Evolutionary conservation across 2,113 vertebrate genomes (phyloP), one percentile per base, ranked within the genome.

Genomic region (Meleagris gallopavo): DNA sequence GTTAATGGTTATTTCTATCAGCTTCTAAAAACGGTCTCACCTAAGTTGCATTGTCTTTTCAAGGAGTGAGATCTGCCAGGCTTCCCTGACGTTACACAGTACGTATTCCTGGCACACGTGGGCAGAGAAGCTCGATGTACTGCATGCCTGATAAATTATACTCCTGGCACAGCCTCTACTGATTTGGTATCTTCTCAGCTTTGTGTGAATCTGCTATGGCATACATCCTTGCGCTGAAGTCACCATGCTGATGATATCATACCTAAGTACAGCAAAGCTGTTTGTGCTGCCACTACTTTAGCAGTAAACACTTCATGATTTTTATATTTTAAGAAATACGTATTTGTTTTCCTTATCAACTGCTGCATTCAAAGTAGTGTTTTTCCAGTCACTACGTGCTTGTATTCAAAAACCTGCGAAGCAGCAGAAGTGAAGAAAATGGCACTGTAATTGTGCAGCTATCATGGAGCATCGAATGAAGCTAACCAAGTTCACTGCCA

Each of bases 1-100:
- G 32, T n/a, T 2, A 1, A 3, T 12, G 48, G 40, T 71, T 72
- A 69, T 78, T 83, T 57, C 43, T 38, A 60, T 19, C 2, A 27
- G 11, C 20, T 55, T 24, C 64, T 15, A 30, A 69, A 83, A 75
- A 17, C 11, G 12, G 6, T 9, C 8, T 24, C 13, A 10, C n/a
- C 46, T 3, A 3, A 3, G 2, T 0, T 69, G n/a, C 58, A 45
- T 3, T 0, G 10, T 58, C 55, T 36, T 60, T 27, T 54, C 17
- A 14, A 3, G 4, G 58, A 52, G 32, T 17, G 62, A 72, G 32
- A 12, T 9, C 38, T 61, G 52, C 40, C 78, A 66, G 36, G 8
- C 70, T 81, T 16, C 81, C 46, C 50, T 41, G 43, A 5, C 1
- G 4, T 5, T 25, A 13, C 0, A 9, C 64, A 27, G 6, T 11